Evolutionary conservation across 2,888 invertebrate genomes (phyloP), one percentile per base, ranked within the genome.

Genomic region (Teinopalpus imperialis): DNA sequence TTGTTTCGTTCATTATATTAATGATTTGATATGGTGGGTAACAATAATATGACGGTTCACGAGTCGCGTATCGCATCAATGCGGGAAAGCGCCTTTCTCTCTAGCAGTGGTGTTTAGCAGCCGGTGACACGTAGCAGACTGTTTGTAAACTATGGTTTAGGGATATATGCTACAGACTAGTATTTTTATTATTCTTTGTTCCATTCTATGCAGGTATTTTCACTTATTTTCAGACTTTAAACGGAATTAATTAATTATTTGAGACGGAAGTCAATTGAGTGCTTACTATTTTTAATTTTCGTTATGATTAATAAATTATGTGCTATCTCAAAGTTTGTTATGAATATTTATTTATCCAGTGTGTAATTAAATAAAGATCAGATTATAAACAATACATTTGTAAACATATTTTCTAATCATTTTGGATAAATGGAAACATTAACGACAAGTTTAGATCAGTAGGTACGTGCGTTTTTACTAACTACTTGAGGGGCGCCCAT

Each of bases 1-100:
- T 37, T 9, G n/a, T 16, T 37, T 37, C 18, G 26, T 40, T 6
- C 13, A 30, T 14, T 30, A 36, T 40, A 3, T 30, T 29, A 21
- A 20, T 21, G 10, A 26, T 6, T 26, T 37, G 16, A 26, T 35
- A 24, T n/a, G n/a, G n/a, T n/a, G n/a, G 20, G 18, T 10, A 41
- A 31, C 21, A 39, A 45, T 23, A 36, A 34, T 27, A 32, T 41
- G 35, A 21, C 24, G 24, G 36, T 16, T 36, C 9, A 14, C 30
- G 23, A 30, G 29, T 30, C 23, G 30, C 36, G 23, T 36, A 30
- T 16, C 5, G 27, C 32, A 43, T 46, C 36, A 68, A 59, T 74
- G 67, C 70, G 80, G 75, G 86, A 87, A 88, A 87, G 86, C 71
- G 85, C 85, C 87, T 88, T 87, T 87, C 87, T 86, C 86, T 81